These are phyloP conservation scores for Archips xylosteana DNA, from an alignment of 2,888 invertebrate species.

Conservation along the genomic window DNA sequence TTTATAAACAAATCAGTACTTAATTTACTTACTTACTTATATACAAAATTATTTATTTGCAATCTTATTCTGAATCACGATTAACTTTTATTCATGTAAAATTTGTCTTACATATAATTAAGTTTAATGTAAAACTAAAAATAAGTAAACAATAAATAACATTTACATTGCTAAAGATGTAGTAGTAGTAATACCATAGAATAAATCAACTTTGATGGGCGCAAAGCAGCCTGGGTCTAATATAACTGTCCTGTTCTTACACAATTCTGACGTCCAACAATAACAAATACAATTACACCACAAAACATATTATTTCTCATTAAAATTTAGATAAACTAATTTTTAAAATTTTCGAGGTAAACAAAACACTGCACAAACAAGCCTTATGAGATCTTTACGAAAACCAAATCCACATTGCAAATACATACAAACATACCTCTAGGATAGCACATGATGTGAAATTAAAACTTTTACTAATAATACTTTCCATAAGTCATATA, in stretches of 20 bases:
- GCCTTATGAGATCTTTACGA: conserved; percentile 85
- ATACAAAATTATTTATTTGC: conserved; percentile 25
- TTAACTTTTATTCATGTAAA: conserved; percentile 39
- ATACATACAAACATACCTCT: conserved; percentile 78
- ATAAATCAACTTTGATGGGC: conserved; percentile 58
- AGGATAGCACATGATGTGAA: conserved; percentile 64
- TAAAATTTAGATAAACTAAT: conserved; percentile 55
- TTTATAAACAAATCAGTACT: neutral
- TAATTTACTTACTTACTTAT: conserved; percentile 10
- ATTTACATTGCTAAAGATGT: conserved; percentile 56
- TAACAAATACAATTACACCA: conserved; percentile 50
- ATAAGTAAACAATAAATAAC: conserved; percentile 82
- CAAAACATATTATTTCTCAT: conserved; percentile 37
- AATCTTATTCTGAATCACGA: conserved; percentile 30
- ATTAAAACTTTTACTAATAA: conserved; percentile 75
- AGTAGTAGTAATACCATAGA: conserved; percentile 47
- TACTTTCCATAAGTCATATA: conserved; percentile 68
- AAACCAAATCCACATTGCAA: conserved; percentile 82
- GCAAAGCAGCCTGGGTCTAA: conserved; percentile 56
- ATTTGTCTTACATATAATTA: conserved; percentile 46
- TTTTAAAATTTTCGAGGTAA: conserved; percentile 84
- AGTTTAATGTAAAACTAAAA: conserved; percentile 42
- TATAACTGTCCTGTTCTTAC: conserved; percentile 56
- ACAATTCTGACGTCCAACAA: conserved; percentile 59
- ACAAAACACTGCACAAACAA: conserved; percentile 86